Conservation (phyloP, 2,888 invertebrate species). For the Acanthopleura granulata region DNA sequence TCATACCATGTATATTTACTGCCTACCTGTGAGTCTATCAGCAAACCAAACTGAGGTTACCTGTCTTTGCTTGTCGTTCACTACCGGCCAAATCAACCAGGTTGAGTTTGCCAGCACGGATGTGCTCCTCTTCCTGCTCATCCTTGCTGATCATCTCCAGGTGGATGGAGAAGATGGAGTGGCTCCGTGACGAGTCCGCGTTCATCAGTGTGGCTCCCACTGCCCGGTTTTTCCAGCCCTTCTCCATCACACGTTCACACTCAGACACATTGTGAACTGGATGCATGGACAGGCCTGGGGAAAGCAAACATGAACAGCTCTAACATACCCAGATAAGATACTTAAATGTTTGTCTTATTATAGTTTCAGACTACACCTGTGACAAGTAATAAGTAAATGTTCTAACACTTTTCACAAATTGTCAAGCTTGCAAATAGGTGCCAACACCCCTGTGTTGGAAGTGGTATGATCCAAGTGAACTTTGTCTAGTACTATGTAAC, state of each 20-base stretch:
- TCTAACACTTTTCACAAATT: too few species aligned
- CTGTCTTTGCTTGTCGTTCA: conserved; percentile 85
- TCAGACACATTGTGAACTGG: conserved; percentile 84
- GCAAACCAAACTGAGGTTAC: conserved; percentile 50
- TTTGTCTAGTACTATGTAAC: too few species aligned
- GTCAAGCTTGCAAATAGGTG: too few species aligned
- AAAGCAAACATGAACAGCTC: not conserved
- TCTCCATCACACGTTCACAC: conserved; percentile 81
- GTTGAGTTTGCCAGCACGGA: conserved; percentile 83
- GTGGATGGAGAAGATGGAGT: conserved; percentile 88
- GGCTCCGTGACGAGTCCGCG: conserved; percentile 84
- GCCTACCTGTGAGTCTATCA: too few species aligned
- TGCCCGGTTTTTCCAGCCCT: conserved; percentile 84
- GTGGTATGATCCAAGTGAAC: too few species aligned
- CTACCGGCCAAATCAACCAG: conserved; percentile 91
- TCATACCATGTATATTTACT: too few species aligned
- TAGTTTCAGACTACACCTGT: too few species aligned
- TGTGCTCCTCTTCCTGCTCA: conserved; percentile 72
- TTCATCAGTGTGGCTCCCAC: conserved; percentile 92
- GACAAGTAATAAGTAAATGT: too few species aligned
- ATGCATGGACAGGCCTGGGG: conserved; percentile 78
- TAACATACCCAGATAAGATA: too few species aligned
- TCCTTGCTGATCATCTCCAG: conserved; percentile 82
- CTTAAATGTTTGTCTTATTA: too few species aligned
- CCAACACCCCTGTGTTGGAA: too few species aligned